Conservation (phyloP, 2,888 invertebrate genomes). For the Dicycla oo region DNA sequence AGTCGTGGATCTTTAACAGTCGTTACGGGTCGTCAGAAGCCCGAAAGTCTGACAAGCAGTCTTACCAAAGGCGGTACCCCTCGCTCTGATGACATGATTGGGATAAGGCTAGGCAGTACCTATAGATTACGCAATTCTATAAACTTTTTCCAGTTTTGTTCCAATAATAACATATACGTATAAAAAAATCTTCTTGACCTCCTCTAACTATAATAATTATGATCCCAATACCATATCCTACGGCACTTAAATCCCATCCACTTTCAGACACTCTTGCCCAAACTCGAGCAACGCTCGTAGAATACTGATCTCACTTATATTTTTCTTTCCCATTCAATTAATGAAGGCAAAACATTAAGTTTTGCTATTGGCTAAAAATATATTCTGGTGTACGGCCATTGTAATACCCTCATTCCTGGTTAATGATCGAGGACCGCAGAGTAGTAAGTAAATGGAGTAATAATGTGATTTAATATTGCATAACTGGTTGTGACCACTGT, state of each 20-base stretch:
- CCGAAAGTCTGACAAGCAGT: no score
- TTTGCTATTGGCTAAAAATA: slow-evolving; percentile 53
- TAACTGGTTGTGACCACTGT: not conserved
- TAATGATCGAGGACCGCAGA: slow-evolving; percentile 35
- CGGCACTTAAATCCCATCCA: not conserved
- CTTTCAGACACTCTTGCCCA: not conserved
- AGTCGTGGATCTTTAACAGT: no score
- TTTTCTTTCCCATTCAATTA: slow-evolving; percentile 38
- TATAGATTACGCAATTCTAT: no score
- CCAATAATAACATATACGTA: not conserved
- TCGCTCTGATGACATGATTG: no score
- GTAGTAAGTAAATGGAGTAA: not conserved
- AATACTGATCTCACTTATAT: slow-evolving; percentile 47
- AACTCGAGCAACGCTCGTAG: slow-evolving; percentile 10
- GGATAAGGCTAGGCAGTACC: no score
- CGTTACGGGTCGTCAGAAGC: no score
- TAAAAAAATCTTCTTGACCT: no score
- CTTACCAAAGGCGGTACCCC: no score
- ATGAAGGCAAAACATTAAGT: slow-evolving; percentile 43
- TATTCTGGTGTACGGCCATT: slow-evolving; percentile 29
- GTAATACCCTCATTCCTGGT: slow-evolving; percentile 37
- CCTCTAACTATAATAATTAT: not conserved
- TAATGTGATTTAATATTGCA: no score
- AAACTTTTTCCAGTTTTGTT: no score
- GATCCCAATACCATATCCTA: not conserved